Evolutionary conservation across 2,888 invertebrate species (phyloP), one percentile per base, ranked within the genome.

Genomic region (Eilema caniola): DNA sequence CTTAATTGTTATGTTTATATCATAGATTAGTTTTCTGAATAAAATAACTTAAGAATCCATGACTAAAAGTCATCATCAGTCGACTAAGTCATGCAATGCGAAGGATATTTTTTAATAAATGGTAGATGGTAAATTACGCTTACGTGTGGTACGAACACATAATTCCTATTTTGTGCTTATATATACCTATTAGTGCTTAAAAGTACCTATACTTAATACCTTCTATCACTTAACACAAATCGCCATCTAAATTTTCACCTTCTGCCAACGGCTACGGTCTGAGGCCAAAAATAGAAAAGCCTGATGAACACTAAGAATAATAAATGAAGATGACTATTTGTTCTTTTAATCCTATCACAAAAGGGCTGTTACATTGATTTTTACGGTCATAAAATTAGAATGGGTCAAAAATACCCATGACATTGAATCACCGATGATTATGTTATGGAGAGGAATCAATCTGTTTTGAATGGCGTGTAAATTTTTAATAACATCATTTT

Each of bases 221-320:
- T 74, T 66, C 64, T 12, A 60, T 73, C 31, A 68, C 75, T 83
- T 79, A 66, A 14, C 20, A 69, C 75, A 16, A 69, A 69, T 60
- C 62, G 33, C 65, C 61, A 76, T 75, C 76, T 81, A 76, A 78
- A 86, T 84, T 85, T 82, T 76, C 75, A 83, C 85, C 84, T 85
- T 84, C 80, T 85, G 83, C 84, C 80, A 79, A 88, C 85, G 82
- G 87, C 79, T 82, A 88, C 87, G 89, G 86, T 86, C 79, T 75
- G 71, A 79, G 78, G 81, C 79, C 79, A 76, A 80, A 83, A 84
- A 87, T 85, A 84, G 79, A 77, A 74, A 77, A 83, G 80, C 75
- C 75, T 79, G 83, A 83, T 83, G 82, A 81, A 76, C 25, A 66
- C 53, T 65, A 64, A 77, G 77, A 82, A 82, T 82, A 85, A 86